These are phyloP conservation scores for Tetragonula clypearis DNA, from an alignment of 1,140 invertebrate genomes.

Conservation along the genomic window DNA sequence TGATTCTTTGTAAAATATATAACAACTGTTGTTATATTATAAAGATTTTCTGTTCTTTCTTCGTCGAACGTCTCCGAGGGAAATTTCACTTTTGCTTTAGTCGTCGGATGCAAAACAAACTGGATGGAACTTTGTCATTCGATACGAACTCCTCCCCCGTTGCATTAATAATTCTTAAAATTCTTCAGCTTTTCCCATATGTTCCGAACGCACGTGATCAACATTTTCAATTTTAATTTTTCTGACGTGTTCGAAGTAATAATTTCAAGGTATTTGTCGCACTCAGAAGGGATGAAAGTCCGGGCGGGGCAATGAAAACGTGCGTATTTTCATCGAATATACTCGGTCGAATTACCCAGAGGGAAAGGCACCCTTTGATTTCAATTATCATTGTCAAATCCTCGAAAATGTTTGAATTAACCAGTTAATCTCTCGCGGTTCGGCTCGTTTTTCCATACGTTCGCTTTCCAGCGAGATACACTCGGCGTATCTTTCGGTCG, in stretches of 20 bases:
- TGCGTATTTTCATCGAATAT: not conserved
- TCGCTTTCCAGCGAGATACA: not conserved
- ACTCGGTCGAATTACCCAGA: not conserved
- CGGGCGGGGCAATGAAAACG: not conserved
- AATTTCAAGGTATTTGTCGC: not conserved
- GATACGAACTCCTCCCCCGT: too few species aligned
- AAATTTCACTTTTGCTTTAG: too few species aligned
- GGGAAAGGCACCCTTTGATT: not conserved
- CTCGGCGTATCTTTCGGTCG: not conserved
- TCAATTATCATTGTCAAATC: not conserved
- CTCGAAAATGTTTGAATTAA: not conserved
- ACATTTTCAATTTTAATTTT: too few species aligned
- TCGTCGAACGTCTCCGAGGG: too few species aligned
- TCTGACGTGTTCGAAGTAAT: not conserved
- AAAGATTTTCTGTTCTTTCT: too few species aligned
- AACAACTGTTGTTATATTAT: too few species aligned
- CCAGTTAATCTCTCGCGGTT: not conserved
- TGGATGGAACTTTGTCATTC: too few species aligned
- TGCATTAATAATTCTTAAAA: too few species aligned
- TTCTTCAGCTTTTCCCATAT: too few species aligned
- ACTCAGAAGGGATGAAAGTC: not conserved
- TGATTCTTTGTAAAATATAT: too few species aligned
- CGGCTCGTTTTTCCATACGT: not conserved
- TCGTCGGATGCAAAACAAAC: too few species aligned
- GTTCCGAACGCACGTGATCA: too few species aligned